Base-by-base conservation (phyloP, 2,888 invertebrate genomes). In the Cephus rjabovi region DNA sequence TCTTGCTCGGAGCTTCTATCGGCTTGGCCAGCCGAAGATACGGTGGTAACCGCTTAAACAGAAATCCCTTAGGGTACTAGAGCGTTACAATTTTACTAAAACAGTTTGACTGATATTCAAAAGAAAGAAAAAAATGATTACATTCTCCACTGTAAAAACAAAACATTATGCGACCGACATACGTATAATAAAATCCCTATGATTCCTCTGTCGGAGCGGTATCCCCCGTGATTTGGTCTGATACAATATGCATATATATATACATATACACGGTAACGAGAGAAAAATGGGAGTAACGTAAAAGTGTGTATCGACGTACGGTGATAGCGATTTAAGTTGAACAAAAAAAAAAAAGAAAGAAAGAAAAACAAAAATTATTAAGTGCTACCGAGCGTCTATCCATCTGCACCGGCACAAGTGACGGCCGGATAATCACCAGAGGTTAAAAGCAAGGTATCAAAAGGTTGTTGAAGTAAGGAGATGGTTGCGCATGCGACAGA, bases 1-100 rank as follows among this genome's bases (percentile, higher is more conserved):
- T 87, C 82, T 87, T 84, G 83, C 82, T 86, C 83, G 86, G 87
- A 87, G 85, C 84, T 82, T 76, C 71, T 71, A 1, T 23, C 12
- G 34, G 71, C 34, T 71, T 71, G 31, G 31, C 71, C 34, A 71
- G 71, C 71, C 71, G 71, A 71, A 71, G 71, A 71, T 23, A 56
- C 56, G 23, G 56, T 56, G 71, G 71, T 34, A 33, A 34, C 34
- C 71, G 71, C 71, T 33, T 34, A 23, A 33, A 71, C 71, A 34
- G 71, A 11, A 31, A 71, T 71, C 71, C 30, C 71, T 71, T 71
- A 56, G 56, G 56, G 56, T 56, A 23, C 56, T 56, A 56, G 56
- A 56, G 9, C 56, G 9, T 56, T 56, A 56, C 56, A 56, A 56
- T 56, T 56, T 56, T 56, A 23, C 56, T 33, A 71, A 71, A 31